phyloP scores from a whole-genome alignment of 2,797 vertebrate species.

The Gallinago stenura region DNA sequence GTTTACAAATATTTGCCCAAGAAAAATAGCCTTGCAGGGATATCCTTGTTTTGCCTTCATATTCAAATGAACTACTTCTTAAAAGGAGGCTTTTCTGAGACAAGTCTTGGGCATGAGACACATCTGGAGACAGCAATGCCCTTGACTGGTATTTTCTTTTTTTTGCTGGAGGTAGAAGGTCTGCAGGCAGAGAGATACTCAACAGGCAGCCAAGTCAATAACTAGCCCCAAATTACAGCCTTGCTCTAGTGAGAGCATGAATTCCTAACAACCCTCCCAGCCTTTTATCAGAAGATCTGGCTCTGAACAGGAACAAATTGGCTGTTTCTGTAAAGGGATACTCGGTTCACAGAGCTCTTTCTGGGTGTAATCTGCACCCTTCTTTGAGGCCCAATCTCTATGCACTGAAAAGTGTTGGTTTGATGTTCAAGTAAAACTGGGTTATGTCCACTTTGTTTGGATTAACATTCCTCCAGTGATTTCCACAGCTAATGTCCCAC shows the following conservation, averaged over 20 bases:
- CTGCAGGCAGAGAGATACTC: not conserved
- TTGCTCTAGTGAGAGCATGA: not conserved
- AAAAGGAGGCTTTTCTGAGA: not conserved
- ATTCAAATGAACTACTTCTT: not conserved
- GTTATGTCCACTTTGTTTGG: no score
- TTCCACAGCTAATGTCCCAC: not conserved
- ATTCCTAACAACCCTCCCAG: not conserved
- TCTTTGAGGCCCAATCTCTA: not conserved
- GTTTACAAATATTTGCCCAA: not conserved
- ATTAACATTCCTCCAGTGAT: not conserved
- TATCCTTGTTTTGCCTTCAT: not conserved
- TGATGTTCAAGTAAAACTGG: not conserved
- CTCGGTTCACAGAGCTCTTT: not conserved
- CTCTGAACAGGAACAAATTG: not conserved
- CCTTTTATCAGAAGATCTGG: not conserved
- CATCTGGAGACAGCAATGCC: accelerated
- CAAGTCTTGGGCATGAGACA: not conserved
- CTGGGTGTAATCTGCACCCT: not conserved
- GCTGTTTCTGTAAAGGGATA: not conserved
- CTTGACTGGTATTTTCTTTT: not conserved
- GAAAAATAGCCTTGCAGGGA: not conserved
- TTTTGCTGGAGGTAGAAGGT: not conserved
- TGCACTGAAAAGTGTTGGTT: not conserved
- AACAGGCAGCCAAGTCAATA: not conserved
- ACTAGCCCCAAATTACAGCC: not conserved